Percentiles rank a stretch among this genome's conserved stretches.
These are phyloP conservation scores for Etheostoma nigrum DNA, from an alignment of 2,797 vertebrate genomes.

Conservation along the genomic window DNA sequence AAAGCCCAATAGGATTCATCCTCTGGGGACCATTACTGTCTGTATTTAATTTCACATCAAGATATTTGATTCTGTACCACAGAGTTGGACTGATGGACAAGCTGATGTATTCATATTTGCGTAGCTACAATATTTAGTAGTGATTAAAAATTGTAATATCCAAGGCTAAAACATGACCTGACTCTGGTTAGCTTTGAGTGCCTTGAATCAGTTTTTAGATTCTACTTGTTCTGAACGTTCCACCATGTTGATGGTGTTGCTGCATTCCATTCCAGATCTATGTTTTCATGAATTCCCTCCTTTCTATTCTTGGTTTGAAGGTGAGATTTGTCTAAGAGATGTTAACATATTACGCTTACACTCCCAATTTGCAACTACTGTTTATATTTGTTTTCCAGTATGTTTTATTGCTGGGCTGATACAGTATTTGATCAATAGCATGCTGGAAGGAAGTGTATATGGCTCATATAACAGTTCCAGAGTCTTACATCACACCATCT, in stretches of 20 bases:
- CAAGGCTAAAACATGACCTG: not conserved
- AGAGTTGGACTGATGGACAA: not conserved
- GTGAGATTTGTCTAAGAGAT: too few species aligned
- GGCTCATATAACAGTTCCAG: too few species aligned
- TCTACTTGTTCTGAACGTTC: not conserved
- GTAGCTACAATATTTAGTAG: too few species aligned
- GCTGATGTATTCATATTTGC: not conserved
- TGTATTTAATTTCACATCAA: not conserved
- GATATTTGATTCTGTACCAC: constrained; percentile 6
- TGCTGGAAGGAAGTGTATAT: not conserved
- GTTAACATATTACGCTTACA: too few species aligned
- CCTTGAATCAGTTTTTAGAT: not conserved
- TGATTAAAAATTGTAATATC: not conserved
- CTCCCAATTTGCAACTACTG: not conserved
- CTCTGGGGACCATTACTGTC: not conserved
- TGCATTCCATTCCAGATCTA: not conserved
- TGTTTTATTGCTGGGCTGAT: not conserved
- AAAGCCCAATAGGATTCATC: not conserved
- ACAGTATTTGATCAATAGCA: constrained; percentile 3
- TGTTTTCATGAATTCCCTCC: not conserved
- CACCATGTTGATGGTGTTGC: not conserved
- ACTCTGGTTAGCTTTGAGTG: not conserved
- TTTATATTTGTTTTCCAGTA: not conserved
- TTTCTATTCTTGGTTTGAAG: too few species aligned
- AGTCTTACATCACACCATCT: not conserved